phyloP scores from a whole-genome alignment of 2,888 invertebrate species.

The Sphecodes monilicornis region DNA sequence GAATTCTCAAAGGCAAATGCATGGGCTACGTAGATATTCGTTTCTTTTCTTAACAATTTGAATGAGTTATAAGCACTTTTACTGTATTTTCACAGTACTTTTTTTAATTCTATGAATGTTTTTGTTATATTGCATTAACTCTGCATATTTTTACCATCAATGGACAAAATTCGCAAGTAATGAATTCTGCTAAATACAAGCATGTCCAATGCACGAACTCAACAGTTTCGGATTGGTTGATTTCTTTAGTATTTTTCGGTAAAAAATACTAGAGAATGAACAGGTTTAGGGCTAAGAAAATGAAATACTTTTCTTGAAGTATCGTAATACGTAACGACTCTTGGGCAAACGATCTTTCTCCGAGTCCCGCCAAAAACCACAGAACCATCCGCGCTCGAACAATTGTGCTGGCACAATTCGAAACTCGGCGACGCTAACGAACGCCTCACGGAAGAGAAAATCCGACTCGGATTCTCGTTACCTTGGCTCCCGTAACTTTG shows the following conservation, averaged over 20 bases:
- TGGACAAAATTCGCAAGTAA: too few species aligned
- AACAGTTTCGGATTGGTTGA: neutral
- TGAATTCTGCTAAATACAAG: too few species aligned
- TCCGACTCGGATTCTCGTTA: slow-evolving; percentile 44
- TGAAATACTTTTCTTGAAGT: neutral
- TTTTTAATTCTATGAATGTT: too few species aligned
- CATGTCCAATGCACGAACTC: too few species aligned
- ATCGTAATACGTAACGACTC: neutral
- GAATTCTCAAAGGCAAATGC: too few species aligned
- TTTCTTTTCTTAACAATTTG: too few species aligned
- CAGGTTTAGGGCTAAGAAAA: neutral
- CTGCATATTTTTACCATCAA: too few species aligned
- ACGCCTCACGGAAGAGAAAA: slow-evolving; percentile 28
- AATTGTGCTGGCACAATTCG: slow-evolving; percentile 18
- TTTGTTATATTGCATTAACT: too few species aligned
- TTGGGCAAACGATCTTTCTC: slow-evolving; percentile 13
- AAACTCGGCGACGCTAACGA: slow-evolving; percentile 23
- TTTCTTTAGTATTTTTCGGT: neutral
- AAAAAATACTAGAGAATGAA: neutral
- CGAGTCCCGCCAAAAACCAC: neutral
- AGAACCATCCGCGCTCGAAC: slow-evolving; percentile 20
- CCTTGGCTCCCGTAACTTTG: slow-evolving; percentile 45
- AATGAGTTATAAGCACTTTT: too few species aligned
- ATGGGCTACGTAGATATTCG: too few species aligned
- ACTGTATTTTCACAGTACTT: too few species aligned